Base-by-base conservation (phyloP, 1,140 invertebrate genomes). In the Leptonema lineaticorne region DNA sequence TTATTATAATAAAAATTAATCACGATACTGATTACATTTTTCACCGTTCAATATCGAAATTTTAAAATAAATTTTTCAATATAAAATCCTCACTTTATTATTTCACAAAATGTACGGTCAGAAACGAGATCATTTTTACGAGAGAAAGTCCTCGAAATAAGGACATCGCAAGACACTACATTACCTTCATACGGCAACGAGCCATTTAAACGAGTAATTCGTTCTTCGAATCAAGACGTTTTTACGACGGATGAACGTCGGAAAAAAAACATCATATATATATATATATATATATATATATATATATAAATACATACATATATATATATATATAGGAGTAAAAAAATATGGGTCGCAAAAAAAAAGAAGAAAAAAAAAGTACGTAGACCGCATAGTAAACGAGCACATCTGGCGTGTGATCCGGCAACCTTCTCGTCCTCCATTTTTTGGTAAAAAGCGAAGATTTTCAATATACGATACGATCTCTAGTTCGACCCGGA, bases 401-500 rank as follows among this genome's bases (percentile, higher is more conserved):
- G n/a, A n/a, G n/a, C n/a, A n/a, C n/a, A n/a, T n/a, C n/a, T n/a
- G n/a, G n/a, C n/a, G n/a, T n/a, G n/a, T n/a, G n/a, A n/a, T n/a
- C n/a, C n/a, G n/a, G n/a, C n/a, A n/a, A n/a, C n/a, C n/a, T n/a
- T n/a, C n/a, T n/a, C 30, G 30, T 33, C 30, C 30, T 16, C 37
- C 9, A 41, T 41, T 16, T 41, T 9, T 9, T 11, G 50, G 22
- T 7, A 11, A 4, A 26, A 53, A 53, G 11, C 1, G 24, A 62
- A 59, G 59, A 62, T 62, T 62, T 62, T 62, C 59, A 62, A 62
- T 62, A 45, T 62, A n/a, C 46, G 59, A 62, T 62, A 62, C 24
- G 24, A 46, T 33, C 28, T 18, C 3, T 8, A 22, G 16, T 9
- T 28, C 1, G 28, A 28, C 9, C n/a, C 56, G 3, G 26, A 11